These are phyloP conservation scores for Chaetodon auriga DNA, from an alignment of 2,113 vertebrate species.

Conservation along the genomic window DNA sequence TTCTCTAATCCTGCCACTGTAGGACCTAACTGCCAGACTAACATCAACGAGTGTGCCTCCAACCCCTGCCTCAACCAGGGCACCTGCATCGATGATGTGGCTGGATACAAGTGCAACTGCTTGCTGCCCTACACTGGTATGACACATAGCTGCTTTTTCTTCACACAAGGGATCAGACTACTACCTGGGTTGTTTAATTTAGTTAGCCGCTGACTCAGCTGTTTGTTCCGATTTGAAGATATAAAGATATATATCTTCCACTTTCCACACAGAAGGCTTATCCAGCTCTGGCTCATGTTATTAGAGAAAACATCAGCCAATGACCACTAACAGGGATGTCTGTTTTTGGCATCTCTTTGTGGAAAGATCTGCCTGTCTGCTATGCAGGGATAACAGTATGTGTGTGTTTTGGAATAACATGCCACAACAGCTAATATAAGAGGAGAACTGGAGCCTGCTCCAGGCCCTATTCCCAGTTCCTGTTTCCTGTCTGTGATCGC, in stretches of 20 bases:
- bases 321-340: conserved; percentile 50
- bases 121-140: conserved; percentile 94
- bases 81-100: conserved; percentile 94
- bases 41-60: conserved; percentile 97
- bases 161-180: conserved; percentile 2
- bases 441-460: conserved; percentile 78
- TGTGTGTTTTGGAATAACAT: conserved; percentile 72
- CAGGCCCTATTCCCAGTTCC: conserved; percentile 79
- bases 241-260: conserved; percentile 23
- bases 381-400: conserved; percentile 51
- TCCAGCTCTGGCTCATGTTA: conserved; percentile 60
- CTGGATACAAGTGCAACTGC: conserved; percentile 97
- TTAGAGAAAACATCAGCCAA: conserved; percentile 68
- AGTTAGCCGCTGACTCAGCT: conserved; percentile 27
- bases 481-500: conserved; percentile 85
- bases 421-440: conserved; percentile 57
- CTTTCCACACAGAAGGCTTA: conserved; percentile 56
- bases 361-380: conserved; percentile 66
- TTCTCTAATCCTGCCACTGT: conserved; percentile 59
- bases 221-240: conserved; percentile 35
- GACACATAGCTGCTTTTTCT: conserved; percentile 28
- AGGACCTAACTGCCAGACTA: conserved; percentile 98
- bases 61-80: conserved; percentile 98
- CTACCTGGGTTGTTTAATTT: not conserved
- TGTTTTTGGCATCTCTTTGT: conserved; percentile 63